These are phyloP conservation scores for Invenusta paracnida DNA, from an alignment of 2,888 invertebrate genomes.

Conservation along the genomic window DNA sequence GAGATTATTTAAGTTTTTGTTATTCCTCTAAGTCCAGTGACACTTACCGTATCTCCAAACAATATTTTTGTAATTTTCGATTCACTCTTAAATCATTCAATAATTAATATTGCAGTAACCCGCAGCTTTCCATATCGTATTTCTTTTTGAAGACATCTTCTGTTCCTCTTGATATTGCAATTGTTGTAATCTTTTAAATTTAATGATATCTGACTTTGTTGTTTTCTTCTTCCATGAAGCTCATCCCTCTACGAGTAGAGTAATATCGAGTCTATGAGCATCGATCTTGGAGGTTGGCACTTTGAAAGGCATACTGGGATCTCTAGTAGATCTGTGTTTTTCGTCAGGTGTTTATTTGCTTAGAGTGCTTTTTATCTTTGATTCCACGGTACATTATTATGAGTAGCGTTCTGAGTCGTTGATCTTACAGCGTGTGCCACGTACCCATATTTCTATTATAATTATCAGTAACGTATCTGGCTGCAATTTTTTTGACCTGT, in stretches of 20 bases:
- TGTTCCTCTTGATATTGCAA: no score
- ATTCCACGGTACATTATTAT: background rate
- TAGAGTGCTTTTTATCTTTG: background rate
- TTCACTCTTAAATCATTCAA: no score
- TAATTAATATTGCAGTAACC: no score
- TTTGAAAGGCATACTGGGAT: background rate
- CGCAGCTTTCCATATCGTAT: no score
- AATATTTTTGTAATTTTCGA: no score
- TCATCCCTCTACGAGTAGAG: background rate
- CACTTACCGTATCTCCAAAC: no score
- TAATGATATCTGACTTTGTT: background rate
- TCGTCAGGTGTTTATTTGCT: background rate
- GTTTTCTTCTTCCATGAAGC: background rate
- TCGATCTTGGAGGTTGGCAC: background rate
- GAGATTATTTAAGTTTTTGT: no score
- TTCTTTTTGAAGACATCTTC: no score
- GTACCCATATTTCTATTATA: background rate
- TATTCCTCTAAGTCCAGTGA: no score
- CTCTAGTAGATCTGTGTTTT: background rate
- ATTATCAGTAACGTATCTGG: background rate
- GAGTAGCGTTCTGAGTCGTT: background rate
- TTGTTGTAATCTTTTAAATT: background rate
- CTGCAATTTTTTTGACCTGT: background rate
- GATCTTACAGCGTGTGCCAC: background rate
- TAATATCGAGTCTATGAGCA: background rate